A percentile compares a stretch with the other conserved stretches of the same genome.
Evolutionary conservation across 2,113 vertebrate species (phyloP).

Genomic region (pig (Sus scrofa)): T2T-Sscrofa CM000828.6:75273501-75274000

Average conservation of each 20-base stretch:
- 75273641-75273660: not conserved
- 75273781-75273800: not conserved
- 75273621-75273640: not conserved
- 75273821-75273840: not conserved
- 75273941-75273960: fast-evolving
- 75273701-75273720: not conserved
- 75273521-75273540: not conserved
- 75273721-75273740: not conserved
- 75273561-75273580: not conserved
- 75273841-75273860: fast-evolving
- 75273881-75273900: not conserved
- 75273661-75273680: not conserved
- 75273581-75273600: not conserved
- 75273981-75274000: not conserved
- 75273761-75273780: not conserved
- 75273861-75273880: not conserved
- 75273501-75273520: too few species aligned
- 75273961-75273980: fast-evolving
- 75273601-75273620: fast-evolving
- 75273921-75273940: not conserved
- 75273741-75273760: not conserved
- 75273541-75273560: not conserved
- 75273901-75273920: fast-evolving
- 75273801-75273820: not conserved
- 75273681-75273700: not conserved